Evolutionary conservation across 2,113 vertebrate species (phyloP).

Genomic region (Nettapus auritus): DNA sequence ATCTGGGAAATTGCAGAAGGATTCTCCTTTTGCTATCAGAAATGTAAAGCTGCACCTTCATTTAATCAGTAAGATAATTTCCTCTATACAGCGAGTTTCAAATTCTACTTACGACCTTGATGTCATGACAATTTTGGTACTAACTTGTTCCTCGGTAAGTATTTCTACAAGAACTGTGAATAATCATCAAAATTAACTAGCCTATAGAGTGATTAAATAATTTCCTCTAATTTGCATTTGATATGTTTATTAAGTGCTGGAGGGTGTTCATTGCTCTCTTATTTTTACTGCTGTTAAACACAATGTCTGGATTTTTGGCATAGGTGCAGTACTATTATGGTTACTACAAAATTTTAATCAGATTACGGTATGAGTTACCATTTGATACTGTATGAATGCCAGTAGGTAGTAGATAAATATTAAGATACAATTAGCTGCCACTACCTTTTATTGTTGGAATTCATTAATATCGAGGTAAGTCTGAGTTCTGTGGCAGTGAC

Average conservation of each 20-base stretch:
- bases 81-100: background rate
- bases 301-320: conserved; percentile 46
- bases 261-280: conserved; percentile 31
- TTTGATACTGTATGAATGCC: conserved; percentile 43
- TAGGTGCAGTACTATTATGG: conserved; percentile 15
- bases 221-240: conserved; percentile 62
- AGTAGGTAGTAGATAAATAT: conserved; percentile 40
- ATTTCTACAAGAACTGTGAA: conserved; percentile 42
- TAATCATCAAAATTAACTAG: conserved; percentile 53
- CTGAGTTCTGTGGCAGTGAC: background rate
- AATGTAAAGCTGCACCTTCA: background rate
- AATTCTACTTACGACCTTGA: conserved; percentile 11
- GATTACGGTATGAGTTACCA: conserved; percentile 7
- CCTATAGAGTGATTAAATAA: conserved; percentile 62
- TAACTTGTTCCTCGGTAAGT: background rate
- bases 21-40: background rate
- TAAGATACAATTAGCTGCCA: conserved; percentile 3
- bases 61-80: background rate
- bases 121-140: background rate
- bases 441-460: conserved; percentile 1
- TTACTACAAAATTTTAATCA: conserved; percentile 56
- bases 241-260: conserved; percentile 59
- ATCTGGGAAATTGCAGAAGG: conserved; percentile 9
- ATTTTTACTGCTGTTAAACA: conserved; percentile 29
- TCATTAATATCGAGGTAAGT: background rate